A percentile compares a stretch with the other conserved stretches of the same genome.
phyloP scores from a whole-genome alignment of 2,797 vertebrate species.

The Pipistrellus kuhlii region DNA sequence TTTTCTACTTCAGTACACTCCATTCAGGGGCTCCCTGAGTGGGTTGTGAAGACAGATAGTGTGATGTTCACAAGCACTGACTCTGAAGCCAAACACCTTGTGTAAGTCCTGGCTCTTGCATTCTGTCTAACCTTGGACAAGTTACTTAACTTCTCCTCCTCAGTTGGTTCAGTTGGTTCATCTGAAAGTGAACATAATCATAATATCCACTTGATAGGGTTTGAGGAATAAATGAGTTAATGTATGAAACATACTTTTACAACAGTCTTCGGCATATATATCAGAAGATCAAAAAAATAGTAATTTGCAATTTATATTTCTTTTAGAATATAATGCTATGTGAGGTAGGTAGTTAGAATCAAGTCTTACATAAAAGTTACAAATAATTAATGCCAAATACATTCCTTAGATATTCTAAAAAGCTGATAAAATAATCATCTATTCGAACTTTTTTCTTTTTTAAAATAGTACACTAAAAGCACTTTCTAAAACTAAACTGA shows the following conservation, averaged over 20 bases:
- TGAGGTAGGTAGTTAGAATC: background rate
- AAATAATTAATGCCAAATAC: background rate
- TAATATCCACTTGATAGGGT: background rate
- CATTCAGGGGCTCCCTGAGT: background rate
- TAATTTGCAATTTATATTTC: background rate
- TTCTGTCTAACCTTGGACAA: background rate
- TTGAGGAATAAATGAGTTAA: background rate
- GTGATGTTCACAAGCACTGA: background rate
- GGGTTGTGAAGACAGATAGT: background rate
- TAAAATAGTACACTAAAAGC: background rate
- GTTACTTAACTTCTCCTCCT: background rate
- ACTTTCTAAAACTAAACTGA: background rate
- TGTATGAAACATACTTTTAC: background rate
- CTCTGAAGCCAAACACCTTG: background rate
- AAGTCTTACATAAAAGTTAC: background rate
- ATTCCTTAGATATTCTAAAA: background rate
- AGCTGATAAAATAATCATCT: background rate
- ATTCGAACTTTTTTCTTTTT: background rate
- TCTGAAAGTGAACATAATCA: background rate
- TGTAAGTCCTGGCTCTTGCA: background rate
- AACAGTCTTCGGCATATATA: background rate
- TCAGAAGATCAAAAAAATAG: background rate
- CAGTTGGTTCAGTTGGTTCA: background rate
- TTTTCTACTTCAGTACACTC: background rate
- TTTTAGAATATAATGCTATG: background rate